These are phyloP conservation scores for Ginglymostoma cirratum DNA, from an alignment of 2,113 vertebrate genomes.

Conservation along the genomic window DNA sequence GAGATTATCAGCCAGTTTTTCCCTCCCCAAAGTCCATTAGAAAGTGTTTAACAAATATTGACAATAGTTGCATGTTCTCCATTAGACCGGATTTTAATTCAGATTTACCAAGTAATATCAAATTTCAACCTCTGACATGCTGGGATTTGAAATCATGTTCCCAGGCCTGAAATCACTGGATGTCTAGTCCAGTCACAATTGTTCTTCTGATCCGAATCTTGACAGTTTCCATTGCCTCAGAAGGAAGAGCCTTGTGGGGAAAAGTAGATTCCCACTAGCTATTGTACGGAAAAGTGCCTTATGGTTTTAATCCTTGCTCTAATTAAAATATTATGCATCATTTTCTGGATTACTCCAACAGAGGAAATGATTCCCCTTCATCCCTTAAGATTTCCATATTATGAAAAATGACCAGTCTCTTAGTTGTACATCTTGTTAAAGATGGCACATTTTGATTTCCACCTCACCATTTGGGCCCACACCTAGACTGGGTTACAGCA, in stretches of 20 bases:
- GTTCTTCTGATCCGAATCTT: neutral
- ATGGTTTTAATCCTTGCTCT: neutral
- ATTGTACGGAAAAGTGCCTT: neutral
- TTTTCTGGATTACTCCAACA: neutral
- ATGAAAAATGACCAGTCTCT: neutral
- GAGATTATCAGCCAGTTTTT: too few species aligned
- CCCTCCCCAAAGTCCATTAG: too few species aligned
- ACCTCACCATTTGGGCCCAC: neutral
- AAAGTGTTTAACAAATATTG: too few species aligned
- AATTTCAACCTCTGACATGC: too few species aligned
- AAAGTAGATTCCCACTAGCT: neutral
- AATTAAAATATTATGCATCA: neutral
- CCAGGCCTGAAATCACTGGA: too few species aligned
- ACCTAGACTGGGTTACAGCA: neutral
- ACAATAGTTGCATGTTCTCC: too few species aligned
- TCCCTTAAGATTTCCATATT: neutral
- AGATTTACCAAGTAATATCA: too few species aligned
- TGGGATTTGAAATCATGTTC: too few species aligned
- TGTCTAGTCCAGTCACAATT: too few species aligned
- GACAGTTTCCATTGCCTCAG: neutral
- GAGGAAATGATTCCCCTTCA: neutral
- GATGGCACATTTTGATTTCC: neutral
- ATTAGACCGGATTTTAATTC: too few species aligned
- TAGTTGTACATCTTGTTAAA: neutral
- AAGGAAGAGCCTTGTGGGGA: neutral